Percentiles rank a stretch among this genome's conserved stretches.
phyloP scores from a whole-genome alignment of 2,797 vertebrate species.

The Sebastes vulpes region DNA sequence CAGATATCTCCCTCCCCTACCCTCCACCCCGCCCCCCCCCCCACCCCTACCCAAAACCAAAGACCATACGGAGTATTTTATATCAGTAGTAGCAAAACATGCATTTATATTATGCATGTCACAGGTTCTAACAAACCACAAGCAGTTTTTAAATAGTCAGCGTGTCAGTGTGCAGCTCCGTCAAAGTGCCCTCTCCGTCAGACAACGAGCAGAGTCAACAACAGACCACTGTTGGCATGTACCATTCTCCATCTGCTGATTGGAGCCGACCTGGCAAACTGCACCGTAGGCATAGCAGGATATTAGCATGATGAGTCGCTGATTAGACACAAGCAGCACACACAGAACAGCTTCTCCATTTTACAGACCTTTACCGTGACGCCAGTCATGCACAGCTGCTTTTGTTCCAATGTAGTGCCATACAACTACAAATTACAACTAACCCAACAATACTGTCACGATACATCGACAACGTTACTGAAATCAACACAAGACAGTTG shows the following conservation, averaged over 20 bases:
- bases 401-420: background rate
- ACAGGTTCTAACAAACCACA: background rate
- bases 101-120: background rate
- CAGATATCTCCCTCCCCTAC: background rate
- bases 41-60: too few species aligned
- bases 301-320: constrained; percentile 28
- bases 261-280: constrained; percentile 43
- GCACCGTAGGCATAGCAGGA: constrained; percentile 29
- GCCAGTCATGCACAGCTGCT: background rate
- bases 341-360: background rate
- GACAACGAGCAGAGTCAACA: constrained; percentile 30
- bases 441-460: background rate
- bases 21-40: rapidly evolving
- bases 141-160: constrained; percentile 9
- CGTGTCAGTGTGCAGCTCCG: constrained; percentile 10
- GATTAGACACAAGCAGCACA: constrained; percentile 20
- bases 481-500: background rate
- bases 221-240: constrained; percentile 26
- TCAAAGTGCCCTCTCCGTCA: constrained; percentile 4
- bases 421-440: background rate
- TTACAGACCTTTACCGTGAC: background rate
- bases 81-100: background rate
- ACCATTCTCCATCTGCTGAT: constrained; percentile 32
- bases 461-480: background rate
- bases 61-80: background rate